Conservation (phyloP, 1,140 invertebrate genomes). For the Lucilia cuprina region DNA sequence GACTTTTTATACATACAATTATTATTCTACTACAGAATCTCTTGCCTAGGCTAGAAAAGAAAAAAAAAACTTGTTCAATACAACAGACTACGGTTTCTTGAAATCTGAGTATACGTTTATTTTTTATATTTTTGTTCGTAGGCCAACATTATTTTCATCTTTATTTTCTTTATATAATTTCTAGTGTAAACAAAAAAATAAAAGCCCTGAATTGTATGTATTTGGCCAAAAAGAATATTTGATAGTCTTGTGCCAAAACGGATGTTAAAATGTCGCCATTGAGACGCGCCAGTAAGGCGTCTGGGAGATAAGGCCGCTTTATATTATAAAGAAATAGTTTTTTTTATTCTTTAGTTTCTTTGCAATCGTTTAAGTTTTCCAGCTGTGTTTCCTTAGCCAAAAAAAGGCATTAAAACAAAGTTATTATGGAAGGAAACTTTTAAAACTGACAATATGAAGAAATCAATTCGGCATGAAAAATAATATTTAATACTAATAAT, state of each 20-base stretch:
- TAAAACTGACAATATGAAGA: neutral
- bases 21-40: neutral
- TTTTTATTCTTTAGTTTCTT: neutral
- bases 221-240: neutral
- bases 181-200: neutral
- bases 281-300: slow-evolving; percentile 55
- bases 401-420: too few species aligned
- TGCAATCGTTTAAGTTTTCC: neutral
- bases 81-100: neutral
- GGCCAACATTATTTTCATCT: neutral
- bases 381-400: neutral
- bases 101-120: neutral
- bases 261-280: slow-evolving; percentile 40
- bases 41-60: neutral
- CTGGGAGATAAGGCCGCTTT: slow-evolving; percentile 30
- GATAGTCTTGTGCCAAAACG: slow-evolving; percentile 21
- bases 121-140: neutral
- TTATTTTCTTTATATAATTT: neutral
- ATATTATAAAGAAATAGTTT: neutral
- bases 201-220: neutral
- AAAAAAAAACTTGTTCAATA: neutral
- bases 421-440: too few species aligned
- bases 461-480: neutral
- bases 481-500: neutral
- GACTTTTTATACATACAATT: neutral